Base-by-base conservation (phyloP, 2,888 invertebrate species). In the Choristoneura rosaceana region DNA sequence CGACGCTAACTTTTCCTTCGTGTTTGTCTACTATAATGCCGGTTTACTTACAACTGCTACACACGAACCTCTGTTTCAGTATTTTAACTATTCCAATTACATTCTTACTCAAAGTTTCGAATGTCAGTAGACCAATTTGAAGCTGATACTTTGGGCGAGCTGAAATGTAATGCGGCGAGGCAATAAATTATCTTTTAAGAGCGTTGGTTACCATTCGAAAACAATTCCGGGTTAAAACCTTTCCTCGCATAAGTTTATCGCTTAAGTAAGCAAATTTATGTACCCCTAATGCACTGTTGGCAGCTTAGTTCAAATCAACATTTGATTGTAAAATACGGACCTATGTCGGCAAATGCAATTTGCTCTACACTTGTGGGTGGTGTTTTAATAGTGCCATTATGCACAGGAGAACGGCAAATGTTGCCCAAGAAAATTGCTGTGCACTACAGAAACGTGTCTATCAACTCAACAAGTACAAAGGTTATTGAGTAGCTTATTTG, bases 321-420 rank as follows among this genome's bases (percentile, higher is more conserved):
- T 92, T 91, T 90, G 92, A 91, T 92, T 91, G 91, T 92, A 88
- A 88, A 88, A 90, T 90, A 89, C 89, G 87, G 83, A 87, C 86
- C 87, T 86, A 88, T 89, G 90, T 89, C 88, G 86, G 89, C 87
- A 86, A 89, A 90, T 89, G 91, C 91, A 92, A 92, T 91, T 92
- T 91, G 90, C 88, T 88, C 84, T 83, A 87, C 87, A 88, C 88
- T 89, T 87, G 93, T 93, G 92, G 93, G 93, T 90, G 91, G 90
- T 85, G 88, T 90, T 92, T 92, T 92, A 92, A 92, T 92, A 87
- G 88, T 83, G 84, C 89, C 84, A 91, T 93, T 91, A 92, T 87
- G 47, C 69, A 85, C 80, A 78, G 79, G 87, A 88, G 87, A 88
- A 85, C 83, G 87, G 86, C 83, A 84, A 87, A 84, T 84, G 88